These are phyloP conservation scores for Pissodes strobi DNA, from an alignment of 1,140 invertebrate species.

Conservation along the genomic window DNA sequence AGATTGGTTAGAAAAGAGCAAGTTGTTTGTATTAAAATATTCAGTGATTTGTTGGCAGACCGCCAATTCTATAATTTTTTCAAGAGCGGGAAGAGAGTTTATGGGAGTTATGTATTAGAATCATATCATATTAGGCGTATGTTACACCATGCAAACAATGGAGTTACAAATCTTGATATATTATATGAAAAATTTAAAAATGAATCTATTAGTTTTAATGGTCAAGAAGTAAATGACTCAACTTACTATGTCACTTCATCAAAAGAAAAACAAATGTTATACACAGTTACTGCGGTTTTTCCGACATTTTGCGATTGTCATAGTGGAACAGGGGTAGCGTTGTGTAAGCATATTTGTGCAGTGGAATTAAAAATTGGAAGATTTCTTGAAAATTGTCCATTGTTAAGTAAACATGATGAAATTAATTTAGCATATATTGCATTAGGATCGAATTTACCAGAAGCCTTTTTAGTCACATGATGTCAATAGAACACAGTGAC, in stretches of 20 bases:
- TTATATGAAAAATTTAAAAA: slow-evolving; percentile 10
- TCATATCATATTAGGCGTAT: slow-evolving; percentile 20
- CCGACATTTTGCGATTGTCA: slow-evolving; percentile 23
- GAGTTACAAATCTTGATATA: slow-evolving; percentile 7
- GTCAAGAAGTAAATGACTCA: slow-evolving; percentile 8
- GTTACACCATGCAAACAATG: slow-evolving; percentile 7
- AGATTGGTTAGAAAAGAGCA: too few species aligned
- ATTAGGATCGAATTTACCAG: slow-evolving; percentile 11
- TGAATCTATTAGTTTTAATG: neutral
- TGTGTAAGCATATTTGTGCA: slow-evolving; percentile 25
- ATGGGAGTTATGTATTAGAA: too few species aligned
- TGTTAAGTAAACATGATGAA: slow-evolving; percentile 18
- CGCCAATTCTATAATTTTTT: too few species aligned
- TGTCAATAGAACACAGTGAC: neutral
- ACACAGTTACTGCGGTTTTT: slow-evolving; percentile 6
- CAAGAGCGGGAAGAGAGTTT: too few species aligned
- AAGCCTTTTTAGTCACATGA: slow-evolving; percentile 8
- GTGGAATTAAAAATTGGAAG: slow-evolving; percentile 19
- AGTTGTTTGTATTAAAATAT: too few species aligned
- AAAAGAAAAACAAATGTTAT: slow-evolving; percentile 7
- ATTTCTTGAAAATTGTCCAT: slow-evolving; percentile 3
- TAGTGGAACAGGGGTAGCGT: slow-evolving; percentile 15
- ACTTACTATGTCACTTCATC: neutral
- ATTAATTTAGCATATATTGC: slow-evolving; percentile 20
- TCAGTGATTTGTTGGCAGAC: too few species aligned